Evolutionary conservation across 2,888 invertebrate species (phyloP).

Genomic region (Nomada ruficornis): DNA sequence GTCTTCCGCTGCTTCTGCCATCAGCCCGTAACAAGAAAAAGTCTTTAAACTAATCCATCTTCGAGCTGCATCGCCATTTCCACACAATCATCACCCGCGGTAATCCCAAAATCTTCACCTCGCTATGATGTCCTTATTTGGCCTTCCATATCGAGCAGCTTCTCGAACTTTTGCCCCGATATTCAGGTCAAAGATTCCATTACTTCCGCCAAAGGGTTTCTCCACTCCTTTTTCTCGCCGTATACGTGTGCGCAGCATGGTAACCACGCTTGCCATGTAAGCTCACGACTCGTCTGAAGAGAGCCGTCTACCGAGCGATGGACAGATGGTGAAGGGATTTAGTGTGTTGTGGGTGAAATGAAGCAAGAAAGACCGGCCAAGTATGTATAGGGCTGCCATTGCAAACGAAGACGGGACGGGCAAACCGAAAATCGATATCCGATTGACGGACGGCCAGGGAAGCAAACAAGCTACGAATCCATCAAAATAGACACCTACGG

Average conservation of each 20-base stretch:
- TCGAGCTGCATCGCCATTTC: neutral
- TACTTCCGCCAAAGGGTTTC: neutral
- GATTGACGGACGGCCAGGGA: constrained; percentile 37
- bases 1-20: neutral
- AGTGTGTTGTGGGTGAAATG: constrained; percentile 51
- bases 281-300: constrained; percentile 2
- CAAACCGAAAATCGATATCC: constrained; percentile 59
- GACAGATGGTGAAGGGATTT: constrained; percentile 26
- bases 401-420: neutral
- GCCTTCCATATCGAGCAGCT: neutral
- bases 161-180: neutral
- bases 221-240: neutral
- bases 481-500: constrained; percentile 34
- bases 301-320: neutral
- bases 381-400: constrained; percentile 8
- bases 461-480: constrained; percentile 49
- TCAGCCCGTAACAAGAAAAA: neutral
- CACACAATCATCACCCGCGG: neutral
- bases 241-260: neutral
- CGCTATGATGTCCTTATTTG: neutral
- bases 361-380: constrained; percentile 38
- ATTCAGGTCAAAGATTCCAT: neutral
- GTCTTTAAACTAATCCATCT: constrained; percentile 15
- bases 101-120: neutral
- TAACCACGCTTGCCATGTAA: neutral